Base-by-base conservation (phyloP, 2,888 invertebrate genomes). In the Sepioteuthis lessoniana region DNA sequence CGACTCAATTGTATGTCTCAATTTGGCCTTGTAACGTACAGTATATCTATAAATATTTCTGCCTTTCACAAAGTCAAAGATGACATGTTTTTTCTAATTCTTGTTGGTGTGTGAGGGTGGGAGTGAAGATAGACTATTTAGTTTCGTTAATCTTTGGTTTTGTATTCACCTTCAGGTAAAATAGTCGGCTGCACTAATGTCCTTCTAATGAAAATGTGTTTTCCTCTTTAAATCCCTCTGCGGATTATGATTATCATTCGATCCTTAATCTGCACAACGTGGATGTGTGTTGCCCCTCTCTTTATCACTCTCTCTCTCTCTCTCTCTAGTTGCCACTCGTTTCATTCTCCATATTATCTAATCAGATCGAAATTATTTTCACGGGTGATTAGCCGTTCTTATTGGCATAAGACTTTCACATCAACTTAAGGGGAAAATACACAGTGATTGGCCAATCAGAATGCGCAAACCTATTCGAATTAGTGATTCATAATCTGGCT, bases 401-500 rank as follows among this genome's bases (percentile, higher is more conserved):
- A 31, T 31, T 60, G 60, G 60, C 31, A 60, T 60, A 60, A 60
- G 60, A 60, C 60, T 60, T 76, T 76, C 76, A 35, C n/a, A 76
- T n/a, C 76, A 76, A 35, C 76, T 76, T 76, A 76, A 35, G 76
- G 76, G 76, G n/a, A 28, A 76, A 76, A 35, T 35, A 35, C 76
- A 16, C 76, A 13, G n/a, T n/a, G n/a, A 76, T 13, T 35, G n/a
- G 76, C 76, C 76, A 76, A 76, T 76, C 76, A 76, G 76, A 76
- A 76, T 35, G 19, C 35, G n/a, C n/a, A n/a, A 76, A 76, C n/a
- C 76, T 13, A 31, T 76, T 76, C 31, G n/a, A 76, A 76, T 76
- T 76, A 76, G 76, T 76, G n/a, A 76, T n/a, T 76, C 76, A 76
- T 76, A 76, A 76, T 76, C 76, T n/a, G 76, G 35, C n/a, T 76